phyloP scores from a whole-genome alignment of 2,113 vertebrate species.

The Macaca nemestrina region DNA sequence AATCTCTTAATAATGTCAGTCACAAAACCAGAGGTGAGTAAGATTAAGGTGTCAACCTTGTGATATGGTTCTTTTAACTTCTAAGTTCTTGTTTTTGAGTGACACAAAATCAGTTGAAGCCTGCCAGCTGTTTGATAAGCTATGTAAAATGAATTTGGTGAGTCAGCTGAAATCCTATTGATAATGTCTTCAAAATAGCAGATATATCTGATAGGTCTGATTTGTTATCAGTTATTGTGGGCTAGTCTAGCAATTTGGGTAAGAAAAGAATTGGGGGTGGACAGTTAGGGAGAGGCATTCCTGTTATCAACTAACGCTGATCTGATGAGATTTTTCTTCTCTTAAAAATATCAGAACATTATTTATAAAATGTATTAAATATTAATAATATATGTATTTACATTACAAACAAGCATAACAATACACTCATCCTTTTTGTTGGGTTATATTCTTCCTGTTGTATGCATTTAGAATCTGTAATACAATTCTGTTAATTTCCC shows the following conservation, averaged over 20 bases:
- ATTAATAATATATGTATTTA: not conserved
- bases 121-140: conserved; percentile 63
- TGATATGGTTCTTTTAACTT: conserved; percentile 61
- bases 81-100: conserved; percentile 61
- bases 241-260: not conserved
- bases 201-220: not conserved
- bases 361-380: conserved; percentile 15
- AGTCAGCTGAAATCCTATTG: conserved; percentile 34
- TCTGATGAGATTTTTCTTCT: not conserved
- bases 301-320: not conserved
- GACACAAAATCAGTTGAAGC: conserved; percentile 55
- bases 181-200: not conserved
- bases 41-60: conserved; percentile 53
- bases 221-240: not conserved
- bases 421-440: not conserved
- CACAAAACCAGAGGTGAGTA: conserved; percentile 3
- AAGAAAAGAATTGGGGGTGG: not conserved
- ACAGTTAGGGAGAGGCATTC: not conserved
- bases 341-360: not conserved
- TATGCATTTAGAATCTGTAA: not conserved
- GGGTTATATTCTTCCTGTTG: not conserved
- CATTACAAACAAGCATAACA: not conserved
- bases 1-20: conserved; percentile 54
- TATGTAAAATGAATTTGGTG: conserved; percentile 30
- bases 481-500: not conserved